A percentile compares a stretch with the other conserved stretches of the same genome.
phyloP scores from a whole-genome alignment of 53 echinoderm and acorn worm species.

The Astropecten irregularis region DNA sequence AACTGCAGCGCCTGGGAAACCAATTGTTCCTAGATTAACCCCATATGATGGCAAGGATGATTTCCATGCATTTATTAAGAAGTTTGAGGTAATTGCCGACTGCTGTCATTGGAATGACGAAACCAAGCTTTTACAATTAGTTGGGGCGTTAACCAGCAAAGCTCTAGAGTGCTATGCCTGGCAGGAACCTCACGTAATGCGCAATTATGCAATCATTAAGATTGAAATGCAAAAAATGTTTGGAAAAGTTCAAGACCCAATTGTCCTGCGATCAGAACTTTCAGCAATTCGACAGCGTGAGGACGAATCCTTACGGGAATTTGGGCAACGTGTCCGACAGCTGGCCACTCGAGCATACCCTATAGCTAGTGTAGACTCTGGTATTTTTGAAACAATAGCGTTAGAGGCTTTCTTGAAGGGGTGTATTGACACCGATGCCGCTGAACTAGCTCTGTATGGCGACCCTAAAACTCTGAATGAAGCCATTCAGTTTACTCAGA shows the following conservation, averaged over 20 bases:
- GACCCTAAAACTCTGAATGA: not conserved
- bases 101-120: slow-evolving; percentile 2
- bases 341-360: not conserved
- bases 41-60: not conserved
- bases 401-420: slow-evolving; percentile 5
- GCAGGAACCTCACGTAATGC: not conserved
- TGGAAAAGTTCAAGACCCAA: not conserved
- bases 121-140: not conserved
- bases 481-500: slow-evolving; percentile 6
- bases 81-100: slow-evolving; percentile 15
- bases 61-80: not conserved
- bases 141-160: not conserved
- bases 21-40: not conserved
- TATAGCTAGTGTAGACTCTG: not conserved
- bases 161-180: not conserved
- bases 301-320: not conserved
- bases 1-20: not conserved
- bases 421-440: not conserved
- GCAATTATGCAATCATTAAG: not conserved
- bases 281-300: not conserved
- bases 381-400: not conserved
- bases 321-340: slow-evolving; percentile 16
- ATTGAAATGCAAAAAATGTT: not conserved
- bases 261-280: not conserved
- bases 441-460: not conserved